Evolutionary conservation across 2,888 invertebrate genomes (phyloP).

Genomic region (Abrostola triplasia): DNA sequence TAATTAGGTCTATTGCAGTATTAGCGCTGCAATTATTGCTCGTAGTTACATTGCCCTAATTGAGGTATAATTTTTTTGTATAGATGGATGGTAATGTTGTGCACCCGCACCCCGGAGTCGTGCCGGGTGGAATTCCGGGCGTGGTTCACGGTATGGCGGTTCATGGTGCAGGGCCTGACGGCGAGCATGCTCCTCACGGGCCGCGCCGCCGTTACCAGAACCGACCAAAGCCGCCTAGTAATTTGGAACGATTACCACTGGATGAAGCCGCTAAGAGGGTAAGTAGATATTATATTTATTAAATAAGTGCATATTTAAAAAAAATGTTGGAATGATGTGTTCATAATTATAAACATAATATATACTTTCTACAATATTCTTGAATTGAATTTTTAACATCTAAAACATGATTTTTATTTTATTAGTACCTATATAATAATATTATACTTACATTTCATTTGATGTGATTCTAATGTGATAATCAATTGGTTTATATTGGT

Average conservation of each 20-base stretch:
- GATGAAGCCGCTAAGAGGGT: conserved; percentile 92
- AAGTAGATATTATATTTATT: conserved; percentile 8
- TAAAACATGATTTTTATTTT: too few relatives aligned
- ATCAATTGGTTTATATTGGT: too few relatives aligned
- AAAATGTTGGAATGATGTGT: neutral
- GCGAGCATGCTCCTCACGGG: conserved; percentile 79
- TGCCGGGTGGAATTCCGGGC: conserved; percentile 76
- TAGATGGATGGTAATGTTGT: conserved; percentile 83
- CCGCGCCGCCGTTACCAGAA: conserved; percentile 82
- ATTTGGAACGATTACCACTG: conserved; percentile 89
- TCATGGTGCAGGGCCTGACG: conserved; percentile 81
- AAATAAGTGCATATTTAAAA: neutral
- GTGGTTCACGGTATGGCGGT: conserved; percentile 81
- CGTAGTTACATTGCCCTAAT: neutral
- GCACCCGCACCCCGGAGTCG: conserved; percentile 77
- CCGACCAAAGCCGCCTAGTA: conserved; percentile 79
- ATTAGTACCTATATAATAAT: too few relatives aligned
- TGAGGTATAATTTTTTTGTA: conserved; percentile 12
- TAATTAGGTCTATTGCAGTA: conserved; percentile 15
- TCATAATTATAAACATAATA: too few relatives aligned
- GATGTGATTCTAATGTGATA: too few relatives aligned
- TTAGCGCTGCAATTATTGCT: conserved; percentile 6
- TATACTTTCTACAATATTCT: too few relatives aligned
- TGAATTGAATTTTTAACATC: too few relatives aligned
- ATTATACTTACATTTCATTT: too few relatives aligned